Evolutionary conservation across 1,140 invertebrate genomes (phyloP).

Genomic region (Sarcophaga bullata): DNA sequence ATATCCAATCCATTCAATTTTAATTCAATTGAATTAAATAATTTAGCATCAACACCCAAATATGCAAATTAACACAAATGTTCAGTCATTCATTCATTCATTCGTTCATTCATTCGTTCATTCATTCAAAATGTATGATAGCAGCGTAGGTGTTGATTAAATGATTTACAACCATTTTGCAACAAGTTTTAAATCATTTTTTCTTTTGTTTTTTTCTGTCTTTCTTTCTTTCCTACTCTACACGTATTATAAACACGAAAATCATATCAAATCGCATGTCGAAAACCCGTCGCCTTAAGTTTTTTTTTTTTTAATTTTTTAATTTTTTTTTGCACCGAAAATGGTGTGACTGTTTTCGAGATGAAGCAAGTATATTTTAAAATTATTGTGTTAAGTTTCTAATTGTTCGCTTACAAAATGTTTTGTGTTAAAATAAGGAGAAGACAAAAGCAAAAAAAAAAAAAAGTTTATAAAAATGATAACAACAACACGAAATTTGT

Average conservation of each 20-base stretch:
- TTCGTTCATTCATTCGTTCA: constrained; percentile 8
- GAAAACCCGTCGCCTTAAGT: neutral
- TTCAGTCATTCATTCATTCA: no score
- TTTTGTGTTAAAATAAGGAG: neutral
- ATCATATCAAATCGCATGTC: constrained; percentile 23
- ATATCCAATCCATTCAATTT: neutral
- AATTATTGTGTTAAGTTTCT: constrained; percentile 19
- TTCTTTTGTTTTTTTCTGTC: neutral
- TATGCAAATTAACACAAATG: constrained; percentile 31
- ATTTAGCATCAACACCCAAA: constrained; percentile 30
- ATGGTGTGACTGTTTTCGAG: neutral
- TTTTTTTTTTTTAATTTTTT: no score
- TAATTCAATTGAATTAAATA: constrained; percentile 26
- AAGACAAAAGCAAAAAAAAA: no score
- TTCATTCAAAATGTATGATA: neutral
- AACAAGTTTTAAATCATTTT: constrained; percentile 41
- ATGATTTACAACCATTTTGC: constrained; percentile 38
- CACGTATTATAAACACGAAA: no score
- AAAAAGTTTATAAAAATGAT: no score
- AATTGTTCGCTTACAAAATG: neutral
- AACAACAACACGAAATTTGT: neutral
- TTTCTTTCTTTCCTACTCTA: no score
- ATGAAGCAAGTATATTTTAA: constrained; percentile 24
- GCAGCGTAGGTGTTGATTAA: constrained; percentile 36
- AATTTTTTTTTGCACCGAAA: neutral